Evolutionary conservation across 2,888 invertebrate genomes (phyloP), one percentile per base, ranked within the genome.

Genomic region (Euphydryas editha): DNA sequence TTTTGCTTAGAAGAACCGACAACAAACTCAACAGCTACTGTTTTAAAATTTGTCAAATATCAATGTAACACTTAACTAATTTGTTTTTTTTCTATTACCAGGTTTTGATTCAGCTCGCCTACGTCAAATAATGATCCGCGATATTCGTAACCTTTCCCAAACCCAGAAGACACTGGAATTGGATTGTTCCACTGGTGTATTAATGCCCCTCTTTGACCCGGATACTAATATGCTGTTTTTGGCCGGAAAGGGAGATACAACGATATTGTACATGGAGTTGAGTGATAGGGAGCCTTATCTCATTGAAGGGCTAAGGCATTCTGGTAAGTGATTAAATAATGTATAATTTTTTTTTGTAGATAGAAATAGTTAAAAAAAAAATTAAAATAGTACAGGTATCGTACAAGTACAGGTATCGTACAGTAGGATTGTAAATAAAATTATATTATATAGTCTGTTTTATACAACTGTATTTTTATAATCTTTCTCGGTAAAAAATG

Each of bases 211-310:
- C 7, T 98, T 95, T 84, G 99, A 99, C 89, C 92, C 96, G 15
- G 99, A 99, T 81, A 99, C 99, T 47, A 97, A 97, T 77, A 98
- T 99, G 98, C 93, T 99, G 68, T 98, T 99, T 93, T 92, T 99
- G 66, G 97, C 97, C 63, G 99, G 98, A 47, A 98, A 98, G 93
- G 98, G 98, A 8, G 99, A 99, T 79, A 98, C 97, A 0, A 97
- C 97, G 1, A 96, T 99, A 69, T 94, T 96, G 67, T 98, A 98
- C 78, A 94, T 97, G 94, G 99, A 99, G 91, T 95, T 98, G 1
- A 96, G 95, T 55, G 97, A 98, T 71, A 95, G 96, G 76, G 97
- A 97, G 80, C 98, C 98, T 0, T 97, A 95, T 84, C 88, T 98
- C n/a, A 96, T 97, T 65, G 98, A 98, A 85, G 98, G 98, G 21